phyloP scores from a whole-genome alignment of 1,140 invertebrate genomes.

The Melipona quadrifasciata region DNA sequence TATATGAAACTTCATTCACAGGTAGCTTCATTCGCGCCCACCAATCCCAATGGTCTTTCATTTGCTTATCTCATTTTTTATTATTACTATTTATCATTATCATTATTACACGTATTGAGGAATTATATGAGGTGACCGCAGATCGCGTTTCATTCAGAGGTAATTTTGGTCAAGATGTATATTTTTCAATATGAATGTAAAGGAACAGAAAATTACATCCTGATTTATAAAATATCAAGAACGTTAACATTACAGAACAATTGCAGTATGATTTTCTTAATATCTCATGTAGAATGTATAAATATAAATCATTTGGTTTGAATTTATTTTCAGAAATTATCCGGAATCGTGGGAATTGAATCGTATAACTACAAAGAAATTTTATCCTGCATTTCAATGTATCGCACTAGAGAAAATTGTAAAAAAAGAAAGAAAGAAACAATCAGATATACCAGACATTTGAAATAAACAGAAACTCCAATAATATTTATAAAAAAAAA shows the following conservation, averaged over 20 bases:
- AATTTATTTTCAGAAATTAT: not conserved
- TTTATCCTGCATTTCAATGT: conserved; percentile 2
- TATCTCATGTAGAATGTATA: conserved; percentile 16
- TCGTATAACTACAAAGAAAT: not conserved
- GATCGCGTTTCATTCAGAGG: conserved; percentile 63
- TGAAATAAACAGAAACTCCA: conserved; percentile 64
- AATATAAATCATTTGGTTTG: not conserved
- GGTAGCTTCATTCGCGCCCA: conserved; percentile 73
- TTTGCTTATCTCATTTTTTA: conserved; percentile 45
- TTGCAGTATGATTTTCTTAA: conserved; percentile 32
- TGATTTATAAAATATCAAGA: not conserved
- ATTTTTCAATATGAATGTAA: conserved; percentile 25
- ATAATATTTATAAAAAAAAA: conserved; percentile 55
- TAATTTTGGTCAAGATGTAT: conserved; percentile 67
- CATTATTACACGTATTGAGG: conserved; percentile 56
- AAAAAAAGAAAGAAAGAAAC: conserved; percentile 6
- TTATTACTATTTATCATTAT: conserved; percentile 41
- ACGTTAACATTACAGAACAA: conserved; percentile 3
- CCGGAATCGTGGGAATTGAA: conserved; percentile 1
- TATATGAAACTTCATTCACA: conserved; percentile 77
- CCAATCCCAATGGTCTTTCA: conserved; percentile 62
- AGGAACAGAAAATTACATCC: conserved; percentile 23
- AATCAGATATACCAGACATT: conserved; percentile 49
- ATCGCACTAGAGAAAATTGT: not conserved
- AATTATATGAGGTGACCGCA: conserved; percentile 64